These are phyloP conservation scores for Catharus minimus DNA, from an alignment of 2,113 vertebrate species.

Conservation along the genomic window DNA sequence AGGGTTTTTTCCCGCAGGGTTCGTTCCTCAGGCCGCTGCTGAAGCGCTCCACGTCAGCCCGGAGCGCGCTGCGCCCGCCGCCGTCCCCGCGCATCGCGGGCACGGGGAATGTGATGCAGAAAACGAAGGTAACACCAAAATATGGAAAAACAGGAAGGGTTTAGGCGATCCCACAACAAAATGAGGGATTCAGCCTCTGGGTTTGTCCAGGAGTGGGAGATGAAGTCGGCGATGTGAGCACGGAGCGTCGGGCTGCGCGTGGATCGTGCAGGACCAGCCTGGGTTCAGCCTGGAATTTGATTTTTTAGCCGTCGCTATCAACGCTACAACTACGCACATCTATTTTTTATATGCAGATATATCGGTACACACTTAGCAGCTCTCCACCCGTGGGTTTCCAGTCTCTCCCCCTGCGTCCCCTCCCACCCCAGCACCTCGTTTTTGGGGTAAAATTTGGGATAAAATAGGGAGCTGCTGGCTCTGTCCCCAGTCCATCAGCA, in stretches of 20 bases:
- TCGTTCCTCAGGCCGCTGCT: conserved; percentile 78
- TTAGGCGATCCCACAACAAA: accelerated
- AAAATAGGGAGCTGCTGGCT: neutral
- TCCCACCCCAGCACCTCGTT: accelerated
- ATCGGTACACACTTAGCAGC: neutral
- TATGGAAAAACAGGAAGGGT: accelerated
- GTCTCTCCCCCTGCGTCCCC: neutral
- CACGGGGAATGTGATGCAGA: conserved; percentile 74
- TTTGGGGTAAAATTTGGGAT: neutral
- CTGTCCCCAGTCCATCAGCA: neutral
- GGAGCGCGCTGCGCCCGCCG: conserved; percentile 67
- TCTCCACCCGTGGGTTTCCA: neutral
- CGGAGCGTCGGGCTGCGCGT: conserved; percentile 42
- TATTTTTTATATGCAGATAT: neutral
- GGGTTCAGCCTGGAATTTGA: neutral
- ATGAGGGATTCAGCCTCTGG: too few species aligned
- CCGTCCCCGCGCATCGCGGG: conserved; percentile 57
- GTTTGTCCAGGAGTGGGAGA: neutral
- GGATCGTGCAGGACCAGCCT: conserved; percentile 60
- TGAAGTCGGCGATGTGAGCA: neutral
- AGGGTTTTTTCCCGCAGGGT: neutral
- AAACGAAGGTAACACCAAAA: conserved; percentile 69
- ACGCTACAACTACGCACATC: neutral
- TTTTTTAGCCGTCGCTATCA: neutral
- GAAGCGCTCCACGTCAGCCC: conserved; percentile 75